Evolutionary conservation across 1,140 invertebrate species (phyloP), one percentile per base, ranked within the genome.

Genomic region (Brachionus paranguensis): DNA sequence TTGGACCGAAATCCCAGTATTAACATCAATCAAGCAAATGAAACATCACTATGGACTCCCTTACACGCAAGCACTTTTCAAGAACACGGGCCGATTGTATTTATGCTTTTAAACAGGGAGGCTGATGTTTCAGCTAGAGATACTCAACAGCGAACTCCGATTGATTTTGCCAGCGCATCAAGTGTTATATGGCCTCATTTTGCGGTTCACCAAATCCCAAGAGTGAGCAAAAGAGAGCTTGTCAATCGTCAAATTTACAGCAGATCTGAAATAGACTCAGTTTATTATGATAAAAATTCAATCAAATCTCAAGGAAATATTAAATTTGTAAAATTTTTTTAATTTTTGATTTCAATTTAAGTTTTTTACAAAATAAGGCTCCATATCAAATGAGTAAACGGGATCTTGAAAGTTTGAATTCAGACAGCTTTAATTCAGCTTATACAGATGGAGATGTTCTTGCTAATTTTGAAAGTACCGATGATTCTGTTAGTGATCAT

Each of bases 111-210:
- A 33, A 68, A 68, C 24, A 17, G 65, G 14, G 65, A 68, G 33
- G 65, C 65, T 68, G 65, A 68, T 33, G 20, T 68, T n/a, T 33
- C 3, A 33, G 65, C 65, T 7, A 11, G n/a, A 68, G 65, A 68
- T 68, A 41, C 65, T 68, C 65, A 68, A 33, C 85, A 76, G 65
- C 87, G 88, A 84, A 87, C 88, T 14, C 86, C 88, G 45, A 87
- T 86, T 85, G 87, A 88, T 74, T 88, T 88, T 87, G 88, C 88
- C 12, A 88, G 87, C 68, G 88, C 87, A 10, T 89, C 88, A 50
- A 88, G 88, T 50, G 88, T 87, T 74, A 87, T 89, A 14, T 89
- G 88, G 88, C 87, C 87, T 43, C 87, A 88, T 78, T 89, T 89
- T 87, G 88, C 87, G 24, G 86, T 86, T 20, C 76, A 87, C 55